Evolutionary conservation across 1,140 invertebrate genomes (phyloP).

Genomic region (Drosophila yakuba): DNA sequence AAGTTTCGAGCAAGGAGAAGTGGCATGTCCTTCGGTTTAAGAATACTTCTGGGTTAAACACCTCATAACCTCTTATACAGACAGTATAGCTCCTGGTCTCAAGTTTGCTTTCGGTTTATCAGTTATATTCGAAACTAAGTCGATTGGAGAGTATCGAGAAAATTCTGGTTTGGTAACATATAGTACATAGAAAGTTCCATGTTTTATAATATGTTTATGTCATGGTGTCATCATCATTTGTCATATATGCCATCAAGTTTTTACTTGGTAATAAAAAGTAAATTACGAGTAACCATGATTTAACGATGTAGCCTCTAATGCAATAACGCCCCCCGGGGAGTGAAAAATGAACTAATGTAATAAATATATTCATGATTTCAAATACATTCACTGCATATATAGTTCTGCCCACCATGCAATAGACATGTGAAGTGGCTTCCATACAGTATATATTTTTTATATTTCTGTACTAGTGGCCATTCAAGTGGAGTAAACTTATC

Average conservation of each 20-base stretch:
- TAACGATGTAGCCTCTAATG: constrained; percentile 19
- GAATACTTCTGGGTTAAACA: not conserved
- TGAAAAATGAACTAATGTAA: constrained; percentile 6
- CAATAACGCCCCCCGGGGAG: constrained; percentile 14
- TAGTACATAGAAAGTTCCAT: no score
- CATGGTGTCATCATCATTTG: not conserved
- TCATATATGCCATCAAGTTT: not conserved
- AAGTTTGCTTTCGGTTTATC: constrained; percentile 43
- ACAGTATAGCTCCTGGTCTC: constrained; percentile 1
- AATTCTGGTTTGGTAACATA: no score
- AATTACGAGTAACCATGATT: not conserved
- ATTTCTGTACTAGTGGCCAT: not conserved
- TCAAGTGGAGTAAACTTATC: constrained; percentile 55
- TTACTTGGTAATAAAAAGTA: constrained; percentile 3
- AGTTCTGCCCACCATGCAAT: constrained; percentile 11
- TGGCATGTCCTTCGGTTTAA: not conserved
- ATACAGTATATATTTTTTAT: not conserved
- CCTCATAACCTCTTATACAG: not conserved
- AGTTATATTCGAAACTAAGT: not conserved
- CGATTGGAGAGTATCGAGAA: no score
- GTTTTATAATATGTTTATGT: not conserved
- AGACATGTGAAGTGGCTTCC: constrained; percentile 42
- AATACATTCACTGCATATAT: constrained; percentile 16
- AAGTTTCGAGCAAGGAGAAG: constrained; percentile 15
- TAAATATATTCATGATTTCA: constrained; percentile 19